Evolutionary conservation across 2,113 vertebrate species (phyloP).

Genomic region (Hipposideros armiger): DNA sequence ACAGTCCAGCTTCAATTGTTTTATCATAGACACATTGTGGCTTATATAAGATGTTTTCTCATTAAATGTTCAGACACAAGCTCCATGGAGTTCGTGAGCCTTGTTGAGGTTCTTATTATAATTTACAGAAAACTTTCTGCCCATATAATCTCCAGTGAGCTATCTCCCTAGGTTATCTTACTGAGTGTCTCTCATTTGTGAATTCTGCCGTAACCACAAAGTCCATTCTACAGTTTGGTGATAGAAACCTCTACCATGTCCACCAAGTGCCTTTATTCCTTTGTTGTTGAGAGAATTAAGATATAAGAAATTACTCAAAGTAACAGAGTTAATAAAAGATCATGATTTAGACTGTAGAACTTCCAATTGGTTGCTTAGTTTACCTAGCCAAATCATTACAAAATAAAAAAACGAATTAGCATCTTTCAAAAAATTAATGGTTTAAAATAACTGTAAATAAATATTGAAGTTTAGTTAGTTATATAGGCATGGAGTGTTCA

Average conservation of each 20-base stretch:
- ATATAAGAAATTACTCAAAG: constrained; percentile 48
- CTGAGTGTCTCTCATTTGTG: constrained; percentile 50
- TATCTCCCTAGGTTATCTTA: constrained; percentile 39
- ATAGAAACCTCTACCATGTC: background rate
- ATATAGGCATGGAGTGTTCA: background rate
- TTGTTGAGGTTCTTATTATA: constrained; percentile 60
- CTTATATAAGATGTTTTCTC: background rate
- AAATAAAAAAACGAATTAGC: constrained; percentile 38
- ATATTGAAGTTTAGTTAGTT: constrained; percentile 35
- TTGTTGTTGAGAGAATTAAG: constrained; percentile 50
- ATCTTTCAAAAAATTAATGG: constrained; percentile 68
- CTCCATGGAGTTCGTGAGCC: constrained; percentile 43
- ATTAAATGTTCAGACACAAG: constrained; percentile 46
- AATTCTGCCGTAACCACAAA: constrained; percentile 37
- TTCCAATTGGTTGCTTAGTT: constrained; percentile 44
- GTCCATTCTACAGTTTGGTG: constrained; percentile 26
- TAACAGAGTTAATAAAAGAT: constrained; percentile 60
- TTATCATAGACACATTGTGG: background rate
- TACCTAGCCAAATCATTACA: constrained; percentile 9
- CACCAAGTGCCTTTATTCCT: constrained; percentile 19
- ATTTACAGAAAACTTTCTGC: constrained; percentile 55
- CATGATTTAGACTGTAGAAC: constrained; percentile 52
- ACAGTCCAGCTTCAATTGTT: background rate
- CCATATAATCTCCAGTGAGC: constrained; percentile 44
- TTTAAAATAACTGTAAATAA: constrained; percentile 43